A percentile compares a stretch with the other conserved stretches of the same genome.
Conservation (phyloP, 2,888 invertebrate species). For the Thumatha senex region DNA sequence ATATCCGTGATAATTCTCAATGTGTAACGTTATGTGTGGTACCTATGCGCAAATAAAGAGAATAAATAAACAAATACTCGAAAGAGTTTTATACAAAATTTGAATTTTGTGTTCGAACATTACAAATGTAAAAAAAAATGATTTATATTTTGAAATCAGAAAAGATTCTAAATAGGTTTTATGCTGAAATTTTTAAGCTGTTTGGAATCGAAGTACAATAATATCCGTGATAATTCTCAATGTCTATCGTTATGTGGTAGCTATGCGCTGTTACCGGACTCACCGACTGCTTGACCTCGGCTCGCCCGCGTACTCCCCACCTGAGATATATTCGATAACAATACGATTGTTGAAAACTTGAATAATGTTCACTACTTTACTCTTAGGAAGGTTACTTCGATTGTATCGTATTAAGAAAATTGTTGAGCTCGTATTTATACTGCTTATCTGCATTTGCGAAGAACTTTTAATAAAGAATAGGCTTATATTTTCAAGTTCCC, state of each 20-base stretch:
- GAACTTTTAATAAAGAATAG: constrained; percentile 40
- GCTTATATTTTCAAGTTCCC: constrained; percentile 40
- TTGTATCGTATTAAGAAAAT: constrained; percentile 54
- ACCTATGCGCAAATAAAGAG: constrained; percentile 26
- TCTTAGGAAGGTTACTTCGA: constrained; percentile 55
- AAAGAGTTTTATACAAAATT: no score
- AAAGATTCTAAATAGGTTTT: no score
- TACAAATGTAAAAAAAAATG: no score
- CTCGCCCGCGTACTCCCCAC: constrained; percentile 27
- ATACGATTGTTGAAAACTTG: constrained; percentile 68
- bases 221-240: constrained; percentile 28
- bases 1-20: constrained; percentile 28
- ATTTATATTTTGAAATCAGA: no score
- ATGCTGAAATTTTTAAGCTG: no score
- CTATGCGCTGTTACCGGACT: constrained; percentile 27
- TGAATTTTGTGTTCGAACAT: no score
- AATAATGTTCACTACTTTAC: constrained; percentile 55
- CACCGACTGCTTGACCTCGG: constrained; percentile 26
- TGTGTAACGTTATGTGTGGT: constrained; percentile 45
- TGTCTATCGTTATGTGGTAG: constrained; percentile 44
- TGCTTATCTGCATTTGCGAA: constrained; percentile 41
- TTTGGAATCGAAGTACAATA: no score
- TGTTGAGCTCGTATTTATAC: constrained; percentile 48
- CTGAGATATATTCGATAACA: constrained; percentile 57
- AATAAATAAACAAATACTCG: no score